Evolutionary conservation across 2,113 vertebrate species (phyloP), one percentile per base, ranked within the genome.

Genomic region (Pituophis catenifer): DNA sequence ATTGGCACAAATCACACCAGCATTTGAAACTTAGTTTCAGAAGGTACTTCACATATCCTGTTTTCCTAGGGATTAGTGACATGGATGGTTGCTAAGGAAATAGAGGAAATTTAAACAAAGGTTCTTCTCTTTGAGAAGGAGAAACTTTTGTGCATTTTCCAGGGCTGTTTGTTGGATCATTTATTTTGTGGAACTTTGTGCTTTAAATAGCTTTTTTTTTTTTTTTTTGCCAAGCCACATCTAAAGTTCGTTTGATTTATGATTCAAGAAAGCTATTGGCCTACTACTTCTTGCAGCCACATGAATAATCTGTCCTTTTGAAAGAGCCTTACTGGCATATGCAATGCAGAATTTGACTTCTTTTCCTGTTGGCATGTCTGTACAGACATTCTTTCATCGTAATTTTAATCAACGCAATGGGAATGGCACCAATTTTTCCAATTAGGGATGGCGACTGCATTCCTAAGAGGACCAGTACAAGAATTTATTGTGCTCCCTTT

Each of bases 181-280:
- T 91, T 93, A 91, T 95, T 95, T 88, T 90, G 90, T 55, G 54
- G 5, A 89, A 93, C 15, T 2, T 90, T 86, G 65, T 50, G 92
- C 53, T 95, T 33, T 85, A 81, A 0, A 57, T 33, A 33, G 21
- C 24, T 59, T 23, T 21, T 62, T 26, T 9, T 5, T n/a, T 70
- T 65, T 26, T n/a, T 5, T 91, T 94, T 94, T 95, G 8, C 33
- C 81, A 95, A 92, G 91, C 2, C 13, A 87, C 52, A 88, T 26
- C 6, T n/a, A 58, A 95, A 94, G 94, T 95, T 95, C 91, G 91
- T 21, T 94, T 33, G 85, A 90, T 96, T 95, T 95, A 94, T 92
- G 92, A 93, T 88, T 9, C 11, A 92, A 33, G 26, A 95, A 95
- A 94, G 95, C 55, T 86, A 93, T 75, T 85, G 4, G 29, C 91